Conservation (phyloP, 2,888 invertebrate species). For the Hirtodrosophila histrioides region DNA sequence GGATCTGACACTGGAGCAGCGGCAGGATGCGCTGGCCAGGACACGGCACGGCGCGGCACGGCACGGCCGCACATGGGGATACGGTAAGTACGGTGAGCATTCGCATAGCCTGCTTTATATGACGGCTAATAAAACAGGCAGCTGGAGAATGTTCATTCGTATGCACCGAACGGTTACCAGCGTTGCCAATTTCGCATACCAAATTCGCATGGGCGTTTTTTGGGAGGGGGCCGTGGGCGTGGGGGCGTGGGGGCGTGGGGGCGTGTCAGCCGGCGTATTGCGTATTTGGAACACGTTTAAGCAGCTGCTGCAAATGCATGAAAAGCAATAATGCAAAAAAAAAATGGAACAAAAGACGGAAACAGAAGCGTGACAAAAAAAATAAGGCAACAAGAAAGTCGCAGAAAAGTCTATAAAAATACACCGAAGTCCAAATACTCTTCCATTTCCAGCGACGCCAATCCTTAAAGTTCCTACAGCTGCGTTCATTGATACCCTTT, state of each 20-base stretch:
- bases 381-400: neutral
- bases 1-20: neutral
- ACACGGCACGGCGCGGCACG: no score
- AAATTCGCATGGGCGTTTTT: slow-evolving; percentile 45
- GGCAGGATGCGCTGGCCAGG: neutral
- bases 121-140: slow-evolving; percentile 67
- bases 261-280: slow-evolving; percentile 54
- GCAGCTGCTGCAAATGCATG: slow-evolving; percentile 73
- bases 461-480: no score
- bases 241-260: slow-evolving; percentile 5
- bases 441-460: neutral
- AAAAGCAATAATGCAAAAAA: slow-evolving; percentile 63
- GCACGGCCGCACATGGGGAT: no score
- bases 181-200: slow-evolving; percentile 58
- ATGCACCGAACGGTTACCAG: slow-evolving; percentile 54
- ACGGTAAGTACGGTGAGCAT: no score
- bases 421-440: neutral
- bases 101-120: slow-evolving; percentile 58
- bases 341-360: slow-evolving; percentile 49
- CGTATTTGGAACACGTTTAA: slow-evolving; percentile 78
- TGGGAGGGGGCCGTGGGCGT: neutral
- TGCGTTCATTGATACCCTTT: no score
- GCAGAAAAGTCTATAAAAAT: neutral
- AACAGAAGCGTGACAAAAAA: slow-evolving; percentile 63
- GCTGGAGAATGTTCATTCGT: slow-evolving; percentile 59